Percentiles rank a stretch among this genome's conserved stretches.
These are phyloP conservation scores for Nephotettix cincticeps DNA, from an alignment of 1,140 invertebrate species.

Conservation along the genomic window DNA sequence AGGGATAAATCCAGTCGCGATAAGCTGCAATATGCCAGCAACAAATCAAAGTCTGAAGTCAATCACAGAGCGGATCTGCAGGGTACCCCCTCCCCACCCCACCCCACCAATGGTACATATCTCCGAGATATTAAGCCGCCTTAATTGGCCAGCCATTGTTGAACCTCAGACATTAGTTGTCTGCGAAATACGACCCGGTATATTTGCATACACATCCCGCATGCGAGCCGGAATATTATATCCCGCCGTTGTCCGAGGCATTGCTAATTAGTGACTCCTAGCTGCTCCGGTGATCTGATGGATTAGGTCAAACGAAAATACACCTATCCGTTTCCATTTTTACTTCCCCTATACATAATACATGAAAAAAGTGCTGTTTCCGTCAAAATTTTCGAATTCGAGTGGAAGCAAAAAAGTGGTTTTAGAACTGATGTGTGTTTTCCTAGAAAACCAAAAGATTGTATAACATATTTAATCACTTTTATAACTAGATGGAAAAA, in stretches of 20 bases:
- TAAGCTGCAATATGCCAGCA: conserved; percentile 6
- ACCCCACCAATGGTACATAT: neutral
- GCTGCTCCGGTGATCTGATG: too few species aligned
- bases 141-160: conserved; percentile 4
- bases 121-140: neutral
- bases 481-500: too few species aligned
- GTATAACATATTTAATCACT: too few species aligned
- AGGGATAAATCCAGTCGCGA: neutral
- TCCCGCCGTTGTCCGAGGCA: neutral
- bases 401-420: too few species aligned
- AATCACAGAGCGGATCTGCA: neutral
- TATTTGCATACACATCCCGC: neutral
- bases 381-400: too few species aligned
- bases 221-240: conserved; percentile 15
- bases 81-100: neutral
- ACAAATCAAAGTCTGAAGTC: conserved; percentile 4
- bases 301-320: too few species aligned
- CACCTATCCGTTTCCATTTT: too few species aligned
- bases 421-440: too few species aligned
- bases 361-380: too few species aligned
- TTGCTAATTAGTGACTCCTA: neutral
- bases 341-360: too few species aligned
- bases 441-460: too few species aligned
- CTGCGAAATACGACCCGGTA: neutral
- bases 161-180: neutral